Evolutionary conservation across 2,888 invertebrate genomes (phyloP).

Genomic region (Coleophora flavipennella): DNA sequence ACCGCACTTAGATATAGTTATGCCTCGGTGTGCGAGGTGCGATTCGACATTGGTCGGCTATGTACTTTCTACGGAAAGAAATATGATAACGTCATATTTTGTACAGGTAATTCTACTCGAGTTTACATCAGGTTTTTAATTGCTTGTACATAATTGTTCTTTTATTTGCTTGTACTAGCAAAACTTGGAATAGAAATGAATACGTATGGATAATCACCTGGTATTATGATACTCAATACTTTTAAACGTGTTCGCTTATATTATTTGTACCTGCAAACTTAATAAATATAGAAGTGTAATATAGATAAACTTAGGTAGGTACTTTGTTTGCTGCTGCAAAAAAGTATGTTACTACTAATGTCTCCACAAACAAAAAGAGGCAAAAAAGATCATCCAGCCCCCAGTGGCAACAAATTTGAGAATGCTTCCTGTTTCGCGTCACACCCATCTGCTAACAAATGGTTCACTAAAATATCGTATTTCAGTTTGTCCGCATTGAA

Average conservation of each 20-base stretch:
- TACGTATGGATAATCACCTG: slow-evolving; percentile 20
- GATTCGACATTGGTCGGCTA: too few relatives aligned
- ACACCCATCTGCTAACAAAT: slow-evolving; percentile 65
- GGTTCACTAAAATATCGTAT: slow-evolving; percentile 61
- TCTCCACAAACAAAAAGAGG: slow-evolving; percentile 21
- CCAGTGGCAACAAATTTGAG: slow-evolving; percentile 53
- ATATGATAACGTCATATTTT: too few relatives aligned
- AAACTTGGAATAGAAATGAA: slow-evolving; percentile 8
- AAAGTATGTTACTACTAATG: background rate
- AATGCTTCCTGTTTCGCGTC: slow-evolving; percentile 55
- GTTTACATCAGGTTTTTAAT: too few relatives aligned
- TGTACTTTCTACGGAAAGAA: too few relatives aligned
- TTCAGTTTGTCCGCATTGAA: slow-evolving; percentile 44
- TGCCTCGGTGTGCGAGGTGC: too few relatives aligned
- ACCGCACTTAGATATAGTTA: too few relatives aligned
- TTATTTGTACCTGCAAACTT: slow-evolving; percentile 27
- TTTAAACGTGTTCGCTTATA: slow-evolving; percentile 1
- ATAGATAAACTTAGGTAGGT: slow-evolving; percentile 26
- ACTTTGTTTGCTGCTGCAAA: background rate
- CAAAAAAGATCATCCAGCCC: slow-evolving; percentile 30
- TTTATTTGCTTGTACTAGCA: too few relatives aligned
- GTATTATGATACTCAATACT: slow-evolving; percentile 31
- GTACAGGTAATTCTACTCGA: too few relatives aligned
- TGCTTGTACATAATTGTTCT: too few relatives aligned
- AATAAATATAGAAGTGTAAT: slow-evolving; percentile 38